Base-by-base conservation (phyloP, 2,888 invertebrate genomes). In the Octodonta nipae region DNA sequence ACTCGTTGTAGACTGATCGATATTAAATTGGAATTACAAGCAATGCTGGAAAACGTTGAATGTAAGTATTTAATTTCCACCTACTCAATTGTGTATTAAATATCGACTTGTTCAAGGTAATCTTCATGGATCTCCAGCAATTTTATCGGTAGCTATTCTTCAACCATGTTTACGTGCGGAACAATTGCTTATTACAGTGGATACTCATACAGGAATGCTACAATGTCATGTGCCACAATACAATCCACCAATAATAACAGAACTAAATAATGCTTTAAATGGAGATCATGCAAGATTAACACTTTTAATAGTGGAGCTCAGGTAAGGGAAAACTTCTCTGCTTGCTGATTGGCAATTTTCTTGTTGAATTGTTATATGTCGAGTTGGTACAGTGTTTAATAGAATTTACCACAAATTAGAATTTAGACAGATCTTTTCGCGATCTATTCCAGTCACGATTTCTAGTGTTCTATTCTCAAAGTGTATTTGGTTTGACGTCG, bases 161-260 rank as follows among this genome's bases (percentile, higher is more conserved):
- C 76, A 79, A 46, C 92, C 92, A 13, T 92, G 89, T 58, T 68
- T 92, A 51, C 71, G 87, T 43, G 91, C 92, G 0, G 93, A 95
- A 60, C 84, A 88, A 58, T 71, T 95, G 42, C 70, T 92, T 36
- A 81, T 95, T 36, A 85, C 91, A 14, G 89, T 95, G 30, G 91
- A 93, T 58, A 88, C 91, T 16, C 91, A 92, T 61, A 87, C 87
- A 5, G 95, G 95, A 1, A 79, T 85, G 64, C 71, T 88, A 48
- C 80, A 89, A 42, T 86, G 88, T 45, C 88, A 92, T 52, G 85
- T 93, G 26, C 89, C 89, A 6, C 88, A 89, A 53, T 88, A 88
- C 63, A 79, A 86, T 44, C 80, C 86, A 35, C 80, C 82, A 15
- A 68, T 79, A 41, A 76, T 85, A 49, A 70, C 75, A 2, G 91